These are phyloP conservation scores for Bombus ignitus DNA, from an alignment of 1,140 invertebrate genomes.

Conservation along the genomic window DNA sequence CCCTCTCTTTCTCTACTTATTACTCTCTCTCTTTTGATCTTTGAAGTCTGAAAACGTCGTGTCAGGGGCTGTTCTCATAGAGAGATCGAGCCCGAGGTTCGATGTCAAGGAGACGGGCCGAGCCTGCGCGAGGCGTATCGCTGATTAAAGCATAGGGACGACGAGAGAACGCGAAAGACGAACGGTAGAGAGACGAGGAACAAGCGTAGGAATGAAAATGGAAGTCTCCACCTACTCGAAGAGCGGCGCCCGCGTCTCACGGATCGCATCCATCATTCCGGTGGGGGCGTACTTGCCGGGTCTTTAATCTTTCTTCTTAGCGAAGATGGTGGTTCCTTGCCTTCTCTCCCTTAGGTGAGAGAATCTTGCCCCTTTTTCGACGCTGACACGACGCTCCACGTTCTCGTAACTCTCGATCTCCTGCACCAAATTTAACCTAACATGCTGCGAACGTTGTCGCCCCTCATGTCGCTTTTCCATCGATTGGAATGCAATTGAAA, in stretches of 20 bases:
- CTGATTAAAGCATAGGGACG: conserved; percentile 41
- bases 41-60: neutral
- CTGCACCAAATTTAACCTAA: conserved; percentile 26
- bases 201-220: conserved; percentile 75
- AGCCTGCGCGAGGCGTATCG: conserved; percentile 31
- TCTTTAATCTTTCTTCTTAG: conserved; percentile 80
- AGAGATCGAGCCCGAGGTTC: neutral
- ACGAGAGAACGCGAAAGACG: conserved; percentile 50
- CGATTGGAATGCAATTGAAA: neutral
- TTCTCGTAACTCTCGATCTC: neutral
- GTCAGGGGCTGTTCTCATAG: neutral
- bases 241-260: conserved; percentile 69
- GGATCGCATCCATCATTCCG: conserved; percentile 82
- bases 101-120: neutral
- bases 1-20: no score
- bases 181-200: conserved; percentile 46
- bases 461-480: neutral
- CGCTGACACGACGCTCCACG: neutral
- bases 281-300: conserved; percentile 80
- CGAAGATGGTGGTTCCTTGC: conserved; percentile 64
- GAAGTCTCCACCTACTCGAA: conserved; percentile 80
- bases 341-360: neutral
- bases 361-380: conserved; percentile 20
- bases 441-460: no score
- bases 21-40: no score